These are phyloP conservation scores for Selene dorsalis DNA, from an alignment of 2,797 vertebrate species.

Conservation along the genomic window DNA sequence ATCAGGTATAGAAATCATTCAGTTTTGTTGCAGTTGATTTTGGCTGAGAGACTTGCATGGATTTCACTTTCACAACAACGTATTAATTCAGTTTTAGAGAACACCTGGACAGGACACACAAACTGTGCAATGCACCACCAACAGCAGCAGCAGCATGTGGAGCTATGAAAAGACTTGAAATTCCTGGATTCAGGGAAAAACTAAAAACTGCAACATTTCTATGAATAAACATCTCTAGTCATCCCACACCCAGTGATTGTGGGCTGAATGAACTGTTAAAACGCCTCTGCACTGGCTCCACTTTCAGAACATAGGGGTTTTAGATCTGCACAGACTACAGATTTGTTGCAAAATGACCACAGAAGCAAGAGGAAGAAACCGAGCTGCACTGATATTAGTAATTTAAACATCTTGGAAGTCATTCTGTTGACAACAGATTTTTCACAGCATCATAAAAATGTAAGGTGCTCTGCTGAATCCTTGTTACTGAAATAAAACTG, in stretches of 20 bases:
- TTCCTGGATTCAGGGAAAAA: not conserved
- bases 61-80: not conserved
- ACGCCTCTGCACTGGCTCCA: not conserved
- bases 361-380: not conserved
- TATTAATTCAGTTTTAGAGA: not conserved
- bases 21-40: not conserved
- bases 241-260: not conserved
- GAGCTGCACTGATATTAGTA: not conserved
- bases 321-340: conserved; percentile 6
- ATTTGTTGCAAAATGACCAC: not conserved
- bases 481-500: not conserved
- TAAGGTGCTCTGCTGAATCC: not conserved
- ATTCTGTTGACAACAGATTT: not conserved
- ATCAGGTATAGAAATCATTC: not conserved
- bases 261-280: not conserved
- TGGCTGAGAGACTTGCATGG: not conserved
- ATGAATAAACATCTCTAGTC: not conserved
- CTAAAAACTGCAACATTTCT: not conserved
- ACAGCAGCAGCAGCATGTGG: not conserved
- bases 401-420: not conserved
- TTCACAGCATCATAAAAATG: not conserved
- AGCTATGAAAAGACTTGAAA: not conserved
- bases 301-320: not conserved
- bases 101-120: not conserved
- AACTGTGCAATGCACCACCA: not conserved